Percentiles rank a stretch among this genome's conserved stretches.
These are phyloP conservation scores for Polyergus mexicanus DNA, from an alignment of 1,140 invertebrate genomes.

Conservation along the genomic window DNA sequence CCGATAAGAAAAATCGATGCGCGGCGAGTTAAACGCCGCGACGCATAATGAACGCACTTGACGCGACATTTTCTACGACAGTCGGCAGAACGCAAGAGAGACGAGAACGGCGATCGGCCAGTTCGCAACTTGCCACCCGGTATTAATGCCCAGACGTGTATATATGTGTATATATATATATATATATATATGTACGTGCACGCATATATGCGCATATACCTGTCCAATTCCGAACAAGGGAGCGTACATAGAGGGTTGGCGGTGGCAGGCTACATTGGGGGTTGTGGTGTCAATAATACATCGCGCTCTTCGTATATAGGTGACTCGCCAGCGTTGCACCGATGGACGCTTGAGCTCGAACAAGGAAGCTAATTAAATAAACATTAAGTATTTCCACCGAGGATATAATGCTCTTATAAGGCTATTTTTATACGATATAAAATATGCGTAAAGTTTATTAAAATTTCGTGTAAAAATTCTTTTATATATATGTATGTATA, in stretches of 20 bases:
- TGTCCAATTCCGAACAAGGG: slow-evolving; percentile 81
- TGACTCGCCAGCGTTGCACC: slow-evolving; percentile 72
- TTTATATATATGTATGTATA: background rate
- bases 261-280: slow-evolving; percentile 81
- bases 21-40: slow-evolving; percentile 51
- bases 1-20: slow-evolving; percentile 59
- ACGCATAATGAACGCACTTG: slow-evolving; percentile 57
- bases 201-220: slow-evolving; percentile 75
- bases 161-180: background rate
- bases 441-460: background rate
- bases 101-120: slow-evolving; percentile 33
- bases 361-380: slow-evolving; percentile 49
- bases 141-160: slow-evolving; percentile 49
- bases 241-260: slow-evolving; percentile 77
- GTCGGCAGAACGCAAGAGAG: slow-evolving; percentile 39
- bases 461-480: background rate
- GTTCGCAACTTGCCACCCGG: slow-evolving; percentile 64
- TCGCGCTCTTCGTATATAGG: slow-evolving; percentile 80
- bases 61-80: slow-evolving; percentile 54
- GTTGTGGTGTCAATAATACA: slow-evolving; percentile 84
- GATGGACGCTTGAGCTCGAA: slow-evolving; percentile 54
- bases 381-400: background rate
- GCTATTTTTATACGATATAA: background rate
- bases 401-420: background rate
- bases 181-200: background rate